phyloP scores from a whole-genome alignment of 2,888 invertebrate genomes.

The Miltochrista miniata region DNA sequence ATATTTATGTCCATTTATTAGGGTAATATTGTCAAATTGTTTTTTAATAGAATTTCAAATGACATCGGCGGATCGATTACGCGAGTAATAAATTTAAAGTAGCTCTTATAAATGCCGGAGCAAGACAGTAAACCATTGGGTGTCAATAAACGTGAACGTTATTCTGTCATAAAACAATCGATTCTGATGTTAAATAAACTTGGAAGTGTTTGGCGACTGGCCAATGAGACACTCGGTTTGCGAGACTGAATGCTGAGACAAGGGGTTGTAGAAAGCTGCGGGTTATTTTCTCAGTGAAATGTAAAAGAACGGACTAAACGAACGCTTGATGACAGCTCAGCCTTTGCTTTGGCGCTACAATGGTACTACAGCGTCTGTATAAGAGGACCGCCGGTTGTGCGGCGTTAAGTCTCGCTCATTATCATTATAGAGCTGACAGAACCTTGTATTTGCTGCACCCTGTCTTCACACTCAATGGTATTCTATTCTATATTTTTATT shows the following conservation, averaged over 20 bases:
- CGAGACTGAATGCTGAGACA: slow-evolving; percentile 50
- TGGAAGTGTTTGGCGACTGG: slow-evolving; percentile 66
- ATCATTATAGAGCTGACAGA: slow-evolving; percentile 29
- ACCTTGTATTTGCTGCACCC: slow-evolving; percentile 21
- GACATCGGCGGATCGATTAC: slow-evolving; percentile 50
- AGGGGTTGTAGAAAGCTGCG: slow-evolving; percentile 58
- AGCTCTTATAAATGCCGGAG: slow-evolving; percentile 62
- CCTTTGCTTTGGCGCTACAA: slow-evolving; percentile 67
- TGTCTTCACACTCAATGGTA: slow-evolving; percentile 11
- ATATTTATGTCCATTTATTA: too few relatives aligned
- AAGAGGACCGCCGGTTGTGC: slow-evolving; percentile 50
- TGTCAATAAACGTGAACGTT: slow-evolving; percentile 70
- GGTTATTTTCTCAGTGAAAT: slow-evolving; percentile 64
- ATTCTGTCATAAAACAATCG: slow-evolving; percentile 74
- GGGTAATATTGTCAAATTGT: slow-evolving; percentile 17
- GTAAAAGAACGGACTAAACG: slow-evolving; percentile 70
- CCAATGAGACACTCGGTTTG: slow-evolving; percentile 67
- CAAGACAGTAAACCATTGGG: slow-evolving; percentile 60
- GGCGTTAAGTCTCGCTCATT: slow-evolving; percentile 61
- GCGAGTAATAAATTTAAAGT: slow-evolving; percentile 66
- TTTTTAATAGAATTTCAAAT: slow-evolving; percentile 46
- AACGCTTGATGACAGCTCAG: slow-evolving; percentile 65
- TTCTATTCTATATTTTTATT: slow-evolving; percentile 3
- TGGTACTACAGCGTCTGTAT: slow-evolving; percentile 62
- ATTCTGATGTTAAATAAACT: slow-evolving; percentile 71